Percentiles rank a stretch among this genome's conserved stretches.
phyloP scores from a whole-genome alignment of 1,140 invertebrate genomes.

The Anagrus nilaparvatae region DNA sequence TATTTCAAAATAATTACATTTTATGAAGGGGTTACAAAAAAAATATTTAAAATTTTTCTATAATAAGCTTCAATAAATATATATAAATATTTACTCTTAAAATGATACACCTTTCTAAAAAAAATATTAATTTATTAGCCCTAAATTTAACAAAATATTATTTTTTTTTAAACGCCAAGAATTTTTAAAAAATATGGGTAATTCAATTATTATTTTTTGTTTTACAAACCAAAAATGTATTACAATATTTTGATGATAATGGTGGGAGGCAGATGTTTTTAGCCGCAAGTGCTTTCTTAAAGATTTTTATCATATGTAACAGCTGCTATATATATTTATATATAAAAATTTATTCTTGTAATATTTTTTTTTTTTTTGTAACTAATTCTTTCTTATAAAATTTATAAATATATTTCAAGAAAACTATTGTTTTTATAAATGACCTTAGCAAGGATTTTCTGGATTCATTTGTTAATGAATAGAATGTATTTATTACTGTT shows the following conservation, averaged over 20 bases:
- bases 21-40: too few relatives aligned
- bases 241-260: conserved; percentile 8
- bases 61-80: too few relatives aligned
- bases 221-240: conserved; percentile 16
- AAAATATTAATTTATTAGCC: too few relatives aligned
- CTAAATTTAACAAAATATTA: too few relatives aligned
- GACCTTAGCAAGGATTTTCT: neutral
- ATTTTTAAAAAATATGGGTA: conserved; percentile 11
- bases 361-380: neutral
- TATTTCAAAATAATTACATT: too few relatives aligned
- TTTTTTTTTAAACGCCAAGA: conserved; percentile 3
- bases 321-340: too few relatives aligned
- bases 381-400: neutral
- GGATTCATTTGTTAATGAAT: neutral
- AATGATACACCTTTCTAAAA: too few relatives aligned
- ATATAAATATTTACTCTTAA: too few relatives aligned
- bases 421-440: neutral
- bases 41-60: too few relatives aligned
- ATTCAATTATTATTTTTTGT: conserved; percentile 14
- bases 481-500: neutral
- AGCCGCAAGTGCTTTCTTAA: conserved; percentile 17
- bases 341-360: neutral
- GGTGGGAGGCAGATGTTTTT: conserved; percentile 32
- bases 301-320: conserved; percentile 23
- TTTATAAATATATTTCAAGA: neutral